Base-by-base conservation (phyloP, 2,888 invertebrate species). In the Pyrgus malvae region DNA sequence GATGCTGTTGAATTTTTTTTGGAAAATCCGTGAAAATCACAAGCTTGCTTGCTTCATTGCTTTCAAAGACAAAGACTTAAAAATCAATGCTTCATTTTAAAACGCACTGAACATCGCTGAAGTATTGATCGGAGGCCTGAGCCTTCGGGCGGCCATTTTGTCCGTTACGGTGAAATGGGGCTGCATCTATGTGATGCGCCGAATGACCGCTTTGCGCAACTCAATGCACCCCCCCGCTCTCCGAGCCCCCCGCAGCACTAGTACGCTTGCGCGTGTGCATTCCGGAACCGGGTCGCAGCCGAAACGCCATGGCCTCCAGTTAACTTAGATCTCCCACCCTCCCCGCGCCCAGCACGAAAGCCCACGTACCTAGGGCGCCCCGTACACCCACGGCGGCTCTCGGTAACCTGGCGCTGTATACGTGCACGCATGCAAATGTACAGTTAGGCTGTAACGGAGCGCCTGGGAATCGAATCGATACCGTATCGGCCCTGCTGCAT, bases 371-470 rank as follows among this genome's bases (percentile, higher is more conserved):
- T 55, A 57, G 55, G 62, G 60, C 57, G 59, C 59, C 11, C 72
- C 73, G 71, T 72, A 74, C 66, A 69, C 63, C 60, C 69, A 69
- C 67, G 63, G 62, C 56, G 61, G 82, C 58, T 78, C 83, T 62
- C 42, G 27, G 42, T 64, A 65, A 14, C 59, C 63, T 71, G 72
- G 85, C 55, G 55, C 61, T 12, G 33, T 76, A 72, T 83, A 82
- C 80, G 80, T 89, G 89, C 88, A 89, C 83, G 87, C 85, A 90
- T 89, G 89, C 88, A 88, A 88, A 88, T 87, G 74, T 87, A 90
- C 88, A 84, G 87, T 88, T 88, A 87, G 80, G 70, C 71, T 74
- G 80, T 80, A 79, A 78, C 76, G 73, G 78, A 71, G 80, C 69
- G 71, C 70, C 70, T 78, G 74, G 78, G 77, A 74, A 77, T 76